Evolutionary conservation across 2,888 invertebrate genomes (phyloP), one percentile per base, ranked within the genome.

Genomic region (Euproctis similis): DNA sequence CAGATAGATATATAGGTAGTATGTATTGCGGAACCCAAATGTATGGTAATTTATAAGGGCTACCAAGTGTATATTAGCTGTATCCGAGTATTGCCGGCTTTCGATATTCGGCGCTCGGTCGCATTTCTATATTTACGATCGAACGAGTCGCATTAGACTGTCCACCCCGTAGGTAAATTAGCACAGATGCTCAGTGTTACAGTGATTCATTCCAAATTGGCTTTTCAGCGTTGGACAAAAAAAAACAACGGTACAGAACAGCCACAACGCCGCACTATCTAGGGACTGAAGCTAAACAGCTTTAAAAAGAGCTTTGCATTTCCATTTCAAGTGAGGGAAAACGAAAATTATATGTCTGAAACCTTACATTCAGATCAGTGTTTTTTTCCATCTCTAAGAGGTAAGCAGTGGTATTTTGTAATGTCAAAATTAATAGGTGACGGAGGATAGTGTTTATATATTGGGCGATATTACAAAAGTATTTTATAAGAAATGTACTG

Each of bases 181-280:
- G 84, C 84, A 77, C 84, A 84, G 82, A 84, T 84, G 84, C 75
- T 81, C 65, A 73, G 77, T 69, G 80, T 78, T 76, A 73, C 81
- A 68, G 77, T 84, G 84, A 84, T 84, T 84, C 82, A 84, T 84
- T 84, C 70, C 75, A 81, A 84, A 84, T 84, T 84, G 82, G 82
- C 80, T 82, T 80, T 82, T 77, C 80, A 80, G 73, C 70, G 70
- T n/a, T n/a, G n/a, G n/a, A n/a, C n/a, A n/a, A n/a, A 59, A 73
- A 78, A 82, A 81, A 76, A 70, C 6, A 14, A 4, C 60, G 55
- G 43, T 43, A 53, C 59, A 50, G 46, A 55, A 59, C 57, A 61
- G 61, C 37, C 35, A 47, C 57, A 74, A 74, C 62, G 74, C 72
- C 67, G 65, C 70, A 65, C 54, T 73, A 70, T 73, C 71, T 67